Evolutionary conservation across 2,113 vertebrate species (phyloP).

Genomic region (Cheilinus undulatus): DNA sequence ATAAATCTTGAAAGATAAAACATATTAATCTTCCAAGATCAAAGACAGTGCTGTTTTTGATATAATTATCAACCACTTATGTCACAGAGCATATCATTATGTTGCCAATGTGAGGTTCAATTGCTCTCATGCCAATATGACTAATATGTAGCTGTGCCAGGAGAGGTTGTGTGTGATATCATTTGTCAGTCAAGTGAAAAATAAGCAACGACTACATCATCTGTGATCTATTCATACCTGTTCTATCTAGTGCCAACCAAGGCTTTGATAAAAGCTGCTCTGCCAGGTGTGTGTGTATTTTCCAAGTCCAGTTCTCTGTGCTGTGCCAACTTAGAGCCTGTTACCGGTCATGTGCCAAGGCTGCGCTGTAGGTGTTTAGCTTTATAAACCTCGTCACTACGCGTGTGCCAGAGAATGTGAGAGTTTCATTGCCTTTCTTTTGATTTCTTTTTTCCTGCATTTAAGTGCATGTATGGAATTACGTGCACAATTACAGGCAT

Average conservation of each 20-base stretch:
- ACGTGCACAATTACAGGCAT: not conserved
- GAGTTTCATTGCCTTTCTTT: conserved; percentile 3
- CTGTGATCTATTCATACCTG: conserved; percentile 65
- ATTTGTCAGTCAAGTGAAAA: conserved; percentile 68
- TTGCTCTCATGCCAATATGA: conserved; percentile 57
- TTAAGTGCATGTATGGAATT: not conserved
- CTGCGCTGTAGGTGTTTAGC: conserved; percentile 53
- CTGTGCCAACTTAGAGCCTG: conserved; percentile 46
- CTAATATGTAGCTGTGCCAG: conserved; percentile 42
- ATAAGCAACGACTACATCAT: conserved; percentile 62
- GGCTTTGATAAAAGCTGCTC: conserved; percentile 43
- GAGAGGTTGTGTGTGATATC: conserved; percentile 54
- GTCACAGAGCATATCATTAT: conserved; percentile 40
- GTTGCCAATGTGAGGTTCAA: conserved; percentile 37
- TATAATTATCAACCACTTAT: conserved; percentile 52
- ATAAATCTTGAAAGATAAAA: conserved; percentile 42
- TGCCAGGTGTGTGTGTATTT: conserved; percentile 60
- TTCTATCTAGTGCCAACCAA: conserved; percentile 63
- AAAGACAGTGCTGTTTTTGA: conserved; percentile 42
- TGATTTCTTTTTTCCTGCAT: conserved; percentile 13
- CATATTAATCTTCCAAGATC: conserved; percentile 33
- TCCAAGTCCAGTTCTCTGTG: conserved; percentile 56
- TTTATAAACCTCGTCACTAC: conserved; percentile 43
- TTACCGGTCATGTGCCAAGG: conserved; percentile 51
- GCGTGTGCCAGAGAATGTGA: conserved; percentile 27